These are phyloP conservation scores for Cantharis lateralis DNA, from an alignment of 2,888 invertebrate genomes.

Conservation along the genomic window DNA sequence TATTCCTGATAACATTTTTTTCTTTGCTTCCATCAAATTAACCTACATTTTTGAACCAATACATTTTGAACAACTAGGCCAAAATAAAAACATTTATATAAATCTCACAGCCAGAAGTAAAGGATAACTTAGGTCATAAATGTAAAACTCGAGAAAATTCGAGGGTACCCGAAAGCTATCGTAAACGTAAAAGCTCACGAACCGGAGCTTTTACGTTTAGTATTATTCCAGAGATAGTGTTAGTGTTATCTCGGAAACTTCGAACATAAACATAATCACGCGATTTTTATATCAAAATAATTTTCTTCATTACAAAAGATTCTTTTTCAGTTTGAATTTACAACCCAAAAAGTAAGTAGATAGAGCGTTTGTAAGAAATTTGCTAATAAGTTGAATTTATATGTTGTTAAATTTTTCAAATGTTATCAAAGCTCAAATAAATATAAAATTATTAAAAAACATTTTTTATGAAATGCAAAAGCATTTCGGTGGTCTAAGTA, in stretches of 20 bases:
- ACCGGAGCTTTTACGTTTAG: slow-evolving; percentile 32
- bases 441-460: not conserved
- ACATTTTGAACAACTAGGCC: slow-evolving; percentile 11
- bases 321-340: not conserved
- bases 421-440: not conserved
- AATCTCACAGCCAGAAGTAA: slow-evolving; percentile 19
- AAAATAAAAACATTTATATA: slow-evolving; percentile 23
- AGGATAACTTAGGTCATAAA: slow-evolving; percentile 19
- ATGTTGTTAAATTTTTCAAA: not conserved
- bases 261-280: not conserved
- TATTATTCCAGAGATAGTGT: not conserved
- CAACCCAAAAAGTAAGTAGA: not conserved
- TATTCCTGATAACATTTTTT: not conserved
- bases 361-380: not conserved
- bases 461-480: not conserved
- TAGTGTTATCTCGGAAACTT: not conserved
- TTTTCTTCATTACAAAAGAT: not conserved
- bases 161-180: slow-evolving; percentile 27
- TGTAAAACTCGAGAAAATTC: slow-evolving; percentile 21
- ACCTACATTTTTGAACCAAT: not conserved
- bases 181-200: slow-evolving; percentile 33
- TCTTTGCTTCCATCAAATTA: not conserved
- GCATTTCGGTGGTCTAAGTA: not conserved
- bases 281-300: not conserved
- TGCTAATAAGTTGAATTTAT: not conserved